Percentiles rank a stretch among this genome's conserved stretches.
Evolutionary conservation across 2,888 invertebrate genomes (phyloP).

Genomic region (Cerceris rybyensis): DNA sequence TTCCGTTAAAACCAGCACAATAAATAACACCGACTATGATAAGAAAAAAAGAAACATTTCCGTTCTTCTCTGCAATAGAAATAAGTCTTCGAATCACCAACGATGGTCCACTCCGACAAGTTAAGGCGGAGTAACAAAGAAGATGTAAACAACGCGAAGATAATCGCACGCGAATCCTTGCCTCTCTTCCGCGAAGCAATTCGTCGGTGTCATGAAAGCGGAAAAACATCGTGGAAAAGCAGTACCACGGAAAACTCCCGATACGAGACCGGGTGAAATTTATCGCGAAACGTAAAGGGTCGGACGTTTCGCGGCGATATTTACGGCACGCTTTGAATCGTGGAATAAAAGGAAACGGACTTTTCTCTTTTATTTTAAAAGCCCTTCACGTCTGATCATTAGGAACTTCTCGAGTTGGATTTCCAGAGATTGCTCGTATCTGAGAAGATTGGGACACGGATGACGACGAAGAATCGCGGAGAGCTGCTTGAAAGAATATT

Average conservation of each 20-base stretch:
- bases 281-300: conserved; percentile 17
- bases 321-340: conserved; percentile 3
- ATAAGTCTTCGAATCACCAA: no score
- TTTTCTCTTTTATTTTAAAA: conserved; percentile 2
- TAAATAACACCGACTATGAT: no score
- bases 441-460: conserved; percentile 4
- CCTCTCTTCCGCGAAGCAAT: neutral
- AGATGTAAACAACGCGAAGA: neutral
- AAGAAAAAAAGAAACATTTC: no score
- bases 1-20: no score
- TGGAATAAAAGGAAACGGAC: neutral
- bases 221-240: conserved; percentile 1
- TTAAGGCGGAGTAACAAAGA: neutral
- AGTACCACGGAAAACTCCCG: conserved; percentile 1
- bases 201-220: neutral
- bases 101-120: no score
- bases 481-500: no score
- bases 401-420: neutral
- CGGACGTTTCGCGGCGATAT: neutral
- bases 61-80: no score
- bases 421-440: neutral
- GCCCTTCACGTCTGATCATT: neutral
- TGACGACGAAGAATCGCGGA: neutral
- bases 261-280: neutral
- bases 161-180: neutral